Evolutionary conservation across 2,113 vertebrate genomes (phyloP).

Genomic region (Heptranchias perlo): DNA sequence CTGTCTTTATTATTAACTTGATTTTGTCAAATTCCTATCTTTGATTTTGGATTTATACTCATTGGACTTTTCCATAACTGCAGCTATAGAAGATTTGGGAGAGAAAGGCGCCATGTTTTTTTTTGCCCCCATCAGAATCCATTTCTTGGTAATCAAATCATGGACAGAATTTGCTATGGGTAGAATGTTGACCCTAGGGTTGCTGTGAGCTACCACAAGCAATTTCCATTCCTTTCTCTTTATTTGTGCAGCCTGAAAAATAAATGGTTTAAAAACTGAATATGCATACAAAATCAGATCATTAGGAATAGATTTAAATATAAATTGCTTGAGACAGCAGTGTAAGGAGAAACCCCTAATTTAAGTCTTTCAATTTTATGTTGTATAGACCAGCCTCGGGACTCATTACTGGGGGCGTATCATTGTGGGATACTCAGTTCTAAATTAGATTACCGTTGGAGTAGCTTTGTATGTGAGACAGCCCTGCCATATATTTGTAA

Average conservation of each 20-base stretch:
- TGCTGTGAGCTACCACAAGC: background rate
- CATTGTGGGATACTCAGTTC: slow-evolving; percentile 74
- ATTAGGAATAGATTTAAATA: background rate
- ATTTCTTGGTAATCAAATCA: background rate
- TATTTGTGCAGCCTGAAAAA: background rate
- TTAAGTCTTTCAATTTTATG: background rate
- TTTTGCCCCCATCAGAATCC: background rate
- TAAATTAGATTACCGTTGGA: slow-evolving; percentile 60
- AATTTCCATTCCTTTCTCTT: background rate
- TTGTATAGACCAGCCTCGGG: slow-evolving; percentile 34
- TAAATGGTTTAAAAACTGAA: background rate
- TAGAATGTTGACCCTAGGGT: background rate
- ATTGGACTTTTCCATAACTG: background rate
- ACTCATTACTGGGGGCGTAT: slow-evolving; percentile 50
- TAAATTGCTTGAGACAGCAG: background rate
- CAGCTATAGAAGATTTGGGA: background rate
- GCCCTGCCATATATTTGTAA: slow-evolving; percentile 84
- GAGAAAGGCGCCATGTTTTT: background rate
- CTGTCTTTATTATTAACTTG: background rate
- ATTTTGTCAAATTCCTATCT: background rate
- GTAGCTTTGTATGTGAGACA: slow-evolving; percentile 68
- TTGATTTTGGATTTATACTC: background rate
- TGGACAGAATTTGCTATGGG: background rate
- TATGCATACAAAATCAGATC: background rate
- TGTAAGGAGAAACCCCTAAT: background rate